Evolutionary conservation across 1,140 invertebrate genomes (phyloP).

Genomic region (Hyposmocoma kahamanoa): DNA sequence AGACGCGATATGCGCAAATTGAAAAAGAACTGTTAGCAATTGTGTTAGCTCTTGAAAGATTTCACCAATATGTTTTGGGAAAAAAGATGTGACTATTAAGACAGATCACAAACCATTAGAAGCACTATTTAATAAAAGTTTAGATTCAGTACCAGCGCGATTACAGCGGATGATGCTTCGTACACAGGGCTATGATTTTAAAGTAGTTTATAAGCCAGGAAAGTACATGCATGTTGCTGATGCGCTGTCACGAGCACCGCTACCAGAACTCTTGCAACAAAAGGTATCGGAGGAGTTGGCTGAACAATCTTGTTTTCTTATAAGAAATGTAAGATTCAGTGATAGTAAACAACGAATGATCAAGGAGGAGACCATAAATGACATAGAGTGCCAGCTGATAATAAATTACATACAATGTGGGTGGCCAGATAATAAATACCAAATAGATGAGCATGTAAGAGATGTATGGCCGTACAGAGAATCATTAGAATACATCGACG

Average conservation of each 20-base stretch:
- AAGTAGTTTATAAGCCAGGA: constrained; percentile 5
- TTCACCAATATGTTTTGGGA: constrained; percentile 20
- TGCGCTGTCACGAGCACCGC: constrained; percentile 3
- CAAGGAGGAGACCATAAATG: neutral
- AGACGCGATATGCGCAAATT: constrained; percentile 28
- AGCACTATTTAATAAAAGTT: constrained; percentile 11
- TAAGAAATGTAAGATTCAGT: constrained; percentile 6
- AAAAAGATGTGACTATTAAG: constrained; percentile 30
- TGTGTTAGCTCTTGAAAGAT: constrained; percentile 28
- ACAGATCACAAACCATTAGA: constrained; percentile 36
- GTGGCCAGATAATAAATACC: constrained; percentile 6
- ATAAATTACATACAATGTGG: constrained; percentile 2
- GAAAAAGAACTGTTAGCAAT: constrained; percentile 52
- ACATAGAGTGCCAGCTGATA: constrained; percentile 1
- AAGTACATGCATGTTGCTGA: constrained; percentile 11
- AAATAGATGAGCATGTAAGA: neutral
- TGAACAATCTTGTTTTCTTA: constrained; percentile 5
- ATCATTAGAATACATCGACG: neutral
- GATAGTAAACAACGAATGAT: neutral
- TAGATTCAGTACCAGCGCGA: constrained; percentile 10
- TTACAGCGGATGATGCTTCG: constrained; percentile 8
- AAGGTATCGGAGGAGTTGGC: constrained; percentile 2
- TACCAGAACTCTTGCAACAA: constrained; percentile 7
- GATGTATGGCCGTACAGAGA: neutral
- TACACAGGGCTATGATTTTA: constrained; percentile 18